Base-by-base conservation (phyloP, 2,113 vertebrate species). In the Coptodon bakossiorum region DNA sequence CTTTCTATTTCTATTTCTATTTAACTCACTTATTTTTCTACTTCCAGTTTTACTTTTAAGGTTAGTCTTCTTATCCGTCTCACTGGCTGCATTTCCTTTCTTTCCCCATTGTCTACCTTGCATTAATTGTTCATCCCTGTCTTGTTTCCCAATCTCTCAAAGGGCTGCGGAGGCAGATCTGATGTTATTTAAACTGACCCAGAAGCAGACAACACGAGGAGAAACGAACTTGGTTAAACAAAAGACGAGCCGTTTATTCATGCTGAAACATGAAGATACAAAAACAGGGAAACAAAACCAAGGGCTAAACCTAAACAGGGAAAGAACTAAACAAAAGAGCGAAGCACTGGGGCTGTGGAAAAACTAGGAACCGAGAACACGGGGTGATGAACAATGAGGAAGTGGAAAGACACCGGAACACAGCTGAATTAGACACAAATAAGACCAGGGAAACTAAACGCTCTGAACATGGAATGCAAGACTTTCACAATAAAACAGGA, bases 1-100 rank as follows among this genome's bases (percentile, higher is more conserved):
- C 63, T 40, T 68, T 38, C 19, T 40, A 13, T 40, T 63, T 36
- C 34, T 36, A 36, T 36, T 36, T 34, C 59, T 63, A 12, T 63
- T 63, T 63, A 19, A 7, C 34, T 36, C 17, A 1, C 16, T 68
- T 68, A 40, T 22, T 68, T 68, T 14, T 68, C 63, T 68, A 40
- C 63, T 68, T 68, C 19, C 63, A 40, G 63, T 68, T 68, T 68
- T 68, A 68, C 3, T 40, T 40, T 40, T 7, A 68, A 68, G 34
- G 63, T 68, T 38, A 40, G 34, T 22, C n/a, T 68, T 68, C 63
- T 68, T 68, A 40, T 68, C 19, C 1, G 11, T 40, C 63, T 68
- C 4, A 68, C 34, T 22, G 63, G 19, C 34, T 38, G 19, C 61
- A 7, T 66, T 38, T 66, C 10, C 19, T 3, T 22, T 68, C 63